Conservation (phyloP, 2,113 vertebrate genomes). For the Gila orcuttii region DNA sequence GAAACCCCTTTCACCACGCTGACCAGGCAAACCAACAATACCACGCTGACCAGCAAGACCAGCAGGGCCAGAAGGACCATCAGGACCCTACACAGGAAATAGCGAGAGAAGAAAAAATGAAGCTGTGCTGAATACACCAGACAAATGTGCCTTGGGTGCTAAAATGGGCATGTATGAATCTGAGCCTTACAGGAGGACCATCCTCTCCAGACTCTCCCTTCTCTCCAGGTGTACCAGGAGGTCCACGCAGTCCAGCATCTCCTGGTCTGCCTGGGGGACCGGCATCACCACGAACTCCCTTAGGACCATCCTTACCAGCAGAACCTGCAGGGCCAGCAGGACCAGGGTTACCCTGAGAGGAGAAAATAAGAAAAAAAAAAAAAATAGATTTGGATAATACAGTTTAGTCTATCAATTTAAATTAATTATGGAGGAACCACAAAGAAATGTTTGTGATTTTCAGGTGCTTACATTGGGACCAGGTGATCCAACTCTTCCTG, state of each 20-base stretch:
- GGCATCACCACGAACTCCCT: conserved; percentile 87
- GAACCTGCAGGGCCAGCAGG: conserved; percentile 83
- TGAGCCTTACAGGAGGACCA: conserved; percentile 79
- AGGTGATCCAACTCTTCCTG: conserved; percentile 93
- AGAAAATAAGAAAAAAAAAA: neutral
- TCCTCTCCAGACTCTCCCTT: conserved; percentile 90
- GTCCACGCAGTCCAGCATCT: conserved; percentile 88
- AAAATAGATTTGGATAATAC: too few species aligned
- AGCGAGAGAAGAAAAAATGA: conserved; percentile 20
- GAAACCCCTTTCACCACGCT: conserved; percentile 96
- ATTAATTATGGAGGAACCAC: neutral
- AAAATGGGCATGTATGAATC: conserved; percentile 28
- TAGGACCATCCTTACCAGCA: conserved; percentile 93
- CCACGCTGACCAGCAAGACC: conserved; percentile 91
- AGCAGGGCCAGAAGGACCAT: conserved; percentile 89
- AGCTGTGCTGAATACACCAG: neutral
- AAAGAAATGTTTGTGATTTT: neutral
- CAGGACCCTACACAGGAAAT: conserved; percentile 77
- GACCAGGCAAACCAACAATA: conserved; percentile 94
- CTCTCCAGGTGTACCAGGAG: conserved; percentile 84
- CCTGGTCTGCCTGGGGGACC: conserved; percentile 86
- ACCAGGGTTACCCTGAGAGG: conserved; percentile 89
- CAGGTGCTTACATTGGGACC: conserved; percentile 88
- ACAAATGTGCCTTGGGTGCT: neutral
- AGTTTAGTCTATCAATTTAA: neutral